A percentile compares a stretch with the other conserved stretches of the same genome.
Evolutionary conservation across 2,888 invertebrate genomes (phyloP).

Genomic region (Melanotus villosus): DNA sequence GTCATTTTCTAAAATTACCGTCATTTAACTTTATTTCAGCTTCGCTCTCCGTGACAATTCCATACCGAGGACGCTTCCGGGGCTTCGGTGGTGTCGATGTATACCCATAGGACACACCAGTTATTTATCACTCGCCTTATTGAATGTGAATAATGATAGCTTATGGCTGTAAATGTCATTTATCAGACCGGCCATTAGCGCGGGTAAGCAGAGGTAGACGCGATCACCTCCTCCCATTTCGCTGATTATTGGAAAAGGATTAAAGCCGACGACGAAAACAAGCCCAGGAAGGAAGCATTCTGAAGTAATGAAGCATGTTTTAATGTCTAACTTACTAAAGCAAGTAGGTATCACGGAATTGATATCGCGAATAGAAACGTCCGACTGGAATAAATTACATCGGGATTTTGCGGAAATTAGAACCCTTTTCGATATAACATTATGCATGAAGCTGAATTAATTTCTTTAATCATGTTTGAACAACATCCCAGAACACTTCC

Average conservation of each 20-base stretch:
- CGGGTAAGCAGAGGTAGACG: slow-evolving; percentile 29
- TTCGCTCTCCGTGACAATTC: slow-evolving; percentile 26
- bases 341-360: slow-evolving; percentile 18
- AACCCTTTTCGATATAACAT: not conserved
- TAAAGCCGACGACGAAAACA: slow-evolving; percentile 50
- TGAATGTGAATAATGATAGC: slow-evolving; percentile 54
- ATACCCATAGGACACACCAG: slow-evolving; percentile 35
- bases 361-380: slow-evolving; percentile 19
- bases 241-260: slow-evolving; percentile 54
- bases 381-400: slow-evolving; percentile 10
- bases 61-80: not conserved
- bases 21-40: slow-evolving; percentile 51
- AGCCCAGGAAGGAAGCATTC: slow-evolving; percentile 51
- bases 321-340: slow-evolving; percentile 29
- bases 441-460: not conserved
- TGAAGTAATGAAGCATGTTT: slow-evolving; percentile 42
- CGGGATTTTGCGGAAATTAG: not conserved
- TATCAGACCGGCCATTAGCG: slow-evolving; percentile 51
- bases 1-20: slow-evolving; percentile 55
- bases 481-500: too few species aligned
- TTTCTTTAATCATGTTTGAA: not conserved
- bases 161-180: slow-evolving; percentile 55
- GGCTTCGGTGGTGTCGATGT: slow-evolving; percentile 21
- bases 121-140: slow-evolving; percentile 55
- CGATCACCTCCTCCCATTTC: slow-evolving; percentile 29